phyloP scores from a whole-genome alignment of 1,140 invertebrate species.

The Zaprionus kolodkinae region DNA sequence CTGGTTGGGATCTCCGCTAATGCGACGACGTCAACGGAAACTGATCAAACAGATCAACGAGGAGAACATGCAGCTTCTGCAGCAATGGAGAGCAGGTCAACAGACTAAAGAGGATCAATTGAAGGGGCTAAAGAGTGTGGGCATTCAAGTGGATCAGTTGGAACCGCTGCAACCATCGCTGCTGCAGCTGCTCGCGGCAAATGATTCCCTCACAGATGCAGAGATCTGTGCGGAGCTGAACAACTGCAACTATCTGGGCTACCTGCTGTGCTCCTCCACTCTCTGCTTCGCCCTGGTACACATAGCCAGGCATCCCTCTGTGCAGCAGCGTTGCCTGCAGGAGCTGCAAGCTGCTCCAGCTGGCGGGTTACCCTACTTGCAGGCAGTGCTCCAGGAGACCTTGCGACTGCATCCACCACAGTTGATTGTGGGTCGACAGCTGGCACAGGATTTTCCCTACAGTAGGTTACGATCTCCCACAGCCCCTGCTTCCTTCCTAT shows the following conservation, averaged over 20 bases:
- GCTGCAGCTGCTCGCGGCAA: constrained; percentile 37
- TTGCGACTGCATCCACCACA: constrained; percentile 66
- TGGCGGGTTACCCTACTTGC: constrained; percentile 35
- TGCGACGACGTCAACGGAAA: constrained; percentile 40
- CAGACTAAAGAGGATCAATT: not conserved
- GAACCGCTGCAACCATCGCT: constrained; percentile 38
- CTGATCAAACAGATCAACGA: constrained; percentile 52
- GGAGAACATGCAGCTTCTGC: constrained; percentile 43
- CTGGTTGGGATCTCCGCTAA: constrained; percentile 47
- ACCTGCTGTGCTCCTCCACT: constrained; percentile 54
- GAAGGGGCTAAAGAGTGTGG: not conserved
- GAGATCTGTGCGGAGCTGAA: constrained; percentile 58
- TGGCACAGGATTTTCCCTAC: constrained; percentile 51
- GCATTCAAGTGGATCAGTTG: constrained; percentile 11
- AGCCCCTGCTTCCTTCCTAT: not conserved
- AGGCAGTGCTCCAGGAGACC: constrained; percentile 53
- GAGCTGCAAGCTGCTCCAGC: constrained; percentile 28
- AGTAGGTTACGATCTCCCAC: constrained; percentile 21
- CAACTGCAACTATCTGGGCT: constrained; percentile 59
- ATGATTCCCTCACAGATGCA: constrained; percentile 6
- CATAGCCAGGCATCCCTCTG: constrained; percentile 60
- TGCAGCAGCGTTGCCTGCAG: constrained; percentile 54
- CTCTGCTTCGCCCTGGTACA: constrained; percentile 55
- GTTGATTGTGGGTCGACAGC: constrained; percentile 47
- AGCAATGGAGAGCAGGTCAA: not conserved